phyloP scores from a whole-genome alignment of 2,113 vertebrate species.

The Columbina picui region DNA sequence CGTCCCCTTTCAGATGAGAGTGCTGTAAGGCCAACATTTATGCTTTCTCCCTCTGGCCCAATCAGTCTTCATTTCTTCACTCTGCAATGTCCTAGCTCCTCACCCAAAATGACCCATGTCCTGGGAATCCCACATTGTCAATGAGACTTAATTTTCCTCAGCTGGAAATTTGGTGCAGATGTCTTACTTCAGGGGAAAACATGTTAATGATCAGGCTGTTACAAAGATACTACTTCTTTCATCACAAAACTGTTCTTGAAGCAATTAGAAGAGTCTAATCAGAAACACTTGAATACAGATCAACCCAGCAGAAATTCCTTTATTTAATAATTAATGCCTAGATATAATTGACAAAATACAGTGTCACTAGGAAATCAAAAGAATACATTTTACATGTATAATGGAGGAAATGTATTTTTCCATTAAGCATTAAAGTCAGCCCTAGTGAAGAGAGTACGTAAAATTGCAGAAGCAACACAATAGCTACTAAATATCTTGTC shows the following conservation, averaged over 20 bases:
- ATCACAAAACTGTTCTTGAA: not conserved
- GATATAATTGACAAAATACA: not conserved
- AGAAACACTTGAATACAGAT: not conserved
- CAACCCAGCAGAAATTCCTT: constrained; percentile 22
- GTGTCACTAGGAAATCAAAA: not conserved
- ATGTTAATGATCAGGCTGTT: not conserved
- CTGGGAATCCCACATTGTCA: not conserved
- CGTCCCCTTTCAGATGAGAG: not conserved
- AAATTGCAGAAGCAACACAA: not conserved
- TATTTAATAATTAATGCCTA: constrained; percentile 3
- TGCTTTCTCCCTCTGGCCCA: not conserved
- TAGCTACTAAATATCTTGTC: not conserved
- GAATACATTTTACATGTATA: not conserved
- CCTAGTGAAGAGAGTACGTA: not conserved
- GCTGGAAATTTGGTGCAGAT: not conserved
- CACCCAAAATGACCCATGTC: not conserved
- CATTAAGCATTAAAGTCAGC: not conserved
- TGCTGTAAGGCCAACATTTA: not conserved
- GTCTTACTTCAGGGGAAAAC: not conserved
- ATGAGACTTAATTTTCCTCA: not conserved
- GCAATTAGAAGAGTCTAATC: not conserved
- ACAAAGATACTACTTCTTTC: not conserved
- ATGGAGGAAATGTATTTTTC: not conserved
- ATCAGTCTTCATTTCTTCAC: not conserved
- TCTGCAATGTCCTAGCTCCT: not conserved